Evolutionary conservation across 2,797 vertebrate genomes (phyloP).

Genomic region (Chlorospingus flavigularis): DNA sequence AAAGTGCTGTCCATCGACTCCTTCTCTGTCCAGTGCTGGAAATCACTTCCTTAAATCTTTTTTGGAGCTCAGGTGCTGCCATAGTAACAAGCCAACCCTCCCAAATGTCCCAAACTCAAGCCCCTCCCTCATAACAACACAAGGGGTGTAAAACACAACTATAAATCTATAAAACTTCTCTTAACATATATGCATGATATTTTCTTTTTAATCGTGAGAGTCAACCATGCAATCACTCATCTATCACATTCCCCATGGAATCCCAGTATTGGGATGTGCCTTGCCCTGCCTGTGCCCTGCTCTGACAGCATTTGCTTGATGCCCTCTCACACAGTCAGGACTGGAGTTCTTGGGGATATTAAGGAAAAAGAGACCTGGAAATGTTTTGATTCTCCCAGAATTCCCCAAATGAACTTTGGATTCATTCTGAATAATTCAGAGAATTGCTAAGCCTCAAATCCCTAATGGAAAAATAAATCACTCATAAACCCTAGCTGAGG

Average conservation of each 20-base stretch:
- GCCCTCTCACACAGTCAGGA: not conserved
- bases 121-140: not conserved
- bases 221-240: not conserved
- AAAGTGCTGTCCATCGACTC: not conserved
- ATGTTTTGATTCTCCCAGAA: not conserved
- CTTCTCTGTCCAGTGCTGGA: not conserved
- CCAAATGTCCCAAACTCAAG: not conserved
- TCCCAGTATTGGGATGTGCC: not conserved
- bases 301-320: not conserved
- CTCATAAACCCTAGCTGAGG: not conserved
- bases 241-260: not conserved
- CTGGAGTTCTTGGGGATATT: not conserved
- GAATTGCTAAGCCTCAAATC: not conserved
- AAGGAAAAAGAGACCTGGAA: not conserved
- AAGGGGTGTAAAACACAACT: not conserved
- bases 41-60: not conserved
- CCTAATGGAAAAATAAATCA: not conserved
- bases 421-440: not conserved
- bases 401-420: not conserved
- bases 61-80: not conserved
- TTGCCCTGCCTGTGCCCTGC: not conserved
- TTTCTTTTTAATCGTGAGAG: not conserved
- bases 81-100: rapidly evolving
- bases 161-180: not conserved
- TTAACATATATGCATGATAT: not conserved